phyloP scores from a whole-genome alignment of 2,888 invertebrate species.

The Cephus sareptanus region DNA sequence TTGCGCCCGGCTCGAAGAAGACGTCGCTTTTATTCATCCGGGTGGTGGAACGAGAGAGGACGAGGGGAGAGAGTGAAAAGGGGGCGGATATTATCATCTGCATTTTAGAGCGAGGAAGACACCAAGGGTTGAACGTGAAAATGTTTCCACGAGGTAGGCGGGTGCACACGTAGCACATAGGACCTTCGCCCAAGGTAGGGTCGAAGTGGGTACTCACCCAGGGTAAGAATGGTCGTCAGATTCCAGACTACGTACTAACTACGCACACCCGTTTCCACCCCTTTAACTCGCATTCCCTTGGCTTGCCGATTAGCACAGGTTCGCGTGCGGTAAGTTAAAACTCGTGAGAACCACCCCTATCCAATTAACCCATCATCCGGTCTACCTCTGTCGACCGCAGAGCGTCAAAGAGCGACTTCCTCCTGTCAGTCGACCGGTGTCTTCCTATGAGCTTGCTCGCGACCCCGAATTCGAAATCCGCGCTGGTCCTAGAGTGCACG shows the following conservation, averaged over 20 bases:
- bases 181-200: background rate
- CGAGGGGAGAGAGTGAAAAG: background rate
- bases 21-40: background rate
- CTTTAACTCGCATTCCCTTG: conserved; percentile 4
- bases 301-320: background rate
- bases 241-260: background rate
- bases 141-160: background rate
- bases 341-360: conserved; percentile 34
- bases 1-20: background rate
- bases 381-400: background rate
- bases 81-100: background rate
- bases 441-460: background rate
- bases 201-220: background rate
- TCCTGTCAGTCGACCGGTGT: background rate
- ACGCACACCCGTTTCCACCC: background rate
- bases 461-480: background rate
- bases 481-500: background rate
- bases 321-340: conserved; percentile 25
- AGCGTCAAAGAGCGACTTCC: conserved; percentile 11
- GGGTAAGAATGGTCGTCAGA: background rate
- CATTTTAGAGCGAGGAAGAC: background rate
- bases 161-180: background rate
- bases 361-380: conserved; percentile 37
- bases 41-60: background rate
- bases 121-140: background rate